Evolutionary conservation across 2,113 vertebrate genomes (phyloP).

Genomic region (Puffinus mauretanicus): DNA sequence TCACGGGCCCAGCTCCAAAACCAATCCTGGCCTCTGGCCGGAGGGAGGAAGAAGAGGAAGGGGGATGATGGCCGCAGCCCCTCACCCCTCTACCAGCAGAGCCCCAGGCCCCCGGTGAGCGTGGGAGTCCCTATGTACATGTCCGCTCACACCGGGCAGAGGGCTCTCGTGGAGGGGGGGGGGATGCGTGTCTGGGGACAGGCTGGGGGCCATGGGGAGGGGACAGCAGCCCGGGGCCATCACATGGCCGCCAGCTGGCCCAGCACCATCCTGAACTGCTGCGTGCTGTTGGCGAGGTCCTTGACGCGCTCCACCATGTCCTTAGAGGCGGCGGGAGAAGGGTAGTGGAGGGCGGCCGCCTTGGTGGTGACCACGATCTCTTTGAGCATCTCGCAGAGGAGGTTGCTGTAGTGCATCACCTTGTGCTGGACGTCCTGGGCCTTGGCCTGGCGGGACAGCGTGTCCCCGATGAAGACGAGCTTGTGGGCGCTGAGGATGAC

Average conservation of each 20-base stretch:
- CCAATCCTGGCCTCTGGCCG: slow-evolving; percentile 11
- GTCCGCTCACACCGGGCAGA: slow-evolving; percentile 62
- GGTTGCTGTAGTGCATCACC: slow-evolving; percentile 93
- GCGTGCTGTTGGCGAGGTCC: slow-evolving; percentile 88
- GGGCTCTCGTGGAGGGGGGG: background rate
- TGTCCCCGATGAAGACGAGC: slow-evolving; percentile 97
- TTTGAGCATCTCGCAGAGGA: slow-evolving; percentile 93
- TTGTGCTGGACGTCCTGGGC: slow-evolving; percentile 85
- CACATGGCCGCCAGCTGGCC: slow-evolving; percentile 88
- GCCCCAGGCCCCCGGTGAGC: background rate
- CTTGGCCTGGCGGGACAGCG: slow-evolving; percentile 92
- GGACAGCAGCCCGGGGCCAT: background rate
- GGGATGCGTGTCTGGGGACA: background rate
- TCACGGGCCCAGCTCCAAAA: slow-evolving; percentile 62
- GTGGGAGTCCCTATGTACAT: slow-evolving; percentile 77
- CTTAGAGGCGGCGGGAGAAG: slow-evolving; percentile 81
- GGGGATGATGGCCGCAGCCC: background rate
- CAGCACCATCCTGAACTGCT: slow-evolving; percentile 91
- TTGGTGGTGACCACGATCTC: slow-evolving; percentile 95
- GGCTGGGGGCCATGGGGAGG: background rate
- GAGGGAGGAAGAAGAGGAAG: background rate
- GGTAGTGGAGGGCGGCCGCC: slow-evolving; percentile 91
- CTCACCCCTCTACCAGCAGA: background rate
- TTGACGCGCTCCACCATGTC: slow-evolving; percentile 94
- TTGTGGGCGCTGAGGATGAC: slow-evolving; percentile 97